These are phyloP conservation scores for Tryphoninae sp. DNA, from an alignment of 2,888 invertebrate genomes.

Conservation along the genomic window DNA sequence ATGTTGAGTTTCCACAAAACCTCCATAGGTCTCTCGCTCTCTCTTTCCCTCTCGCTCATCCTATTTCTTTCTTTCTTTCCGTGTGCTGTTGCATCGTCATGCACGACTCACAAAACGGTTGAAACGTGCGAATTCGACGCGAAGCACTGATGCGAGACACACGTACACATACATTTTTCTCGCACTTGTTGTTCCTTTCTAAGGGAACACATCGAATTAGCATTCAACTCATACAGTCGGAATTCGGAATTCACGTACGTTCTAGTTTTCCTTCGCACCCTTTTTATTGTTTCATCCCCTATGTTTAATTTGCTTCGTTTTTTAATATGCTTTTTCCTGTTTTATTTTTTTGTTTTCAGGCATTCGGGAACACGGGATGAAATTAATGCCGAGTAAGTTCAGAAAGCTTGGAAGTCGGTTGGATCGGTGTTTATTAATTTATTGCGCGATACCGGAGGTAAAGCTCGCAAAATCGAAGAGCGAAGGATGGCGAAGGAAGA, in stretches of 20 bases:
- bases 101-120: constrained; percentile 14
- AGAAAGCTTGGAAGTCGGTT: neutral
- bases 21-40: neutral
- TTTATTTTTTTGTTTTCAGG: too few species aligned
- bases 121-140: constrained; percentile 9
- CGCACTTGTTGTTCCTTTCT: neutral
- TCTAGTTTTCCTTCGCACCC: neutral
- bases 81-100: neutral
- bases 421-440: constrained; percentile 40
- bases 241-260: constrained; percentile 33
- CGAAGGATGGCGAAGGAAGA: neutral
- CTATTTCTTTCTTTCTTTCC: constrained; percentile 6
- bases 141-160: constrained; percentile 19
- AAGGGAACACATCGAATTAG: neutral
- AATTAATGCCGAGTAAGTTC: neutral
- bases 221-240: constrained; percentile 3
- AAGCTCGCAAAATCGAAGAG: neutral
- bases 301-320: neutral
- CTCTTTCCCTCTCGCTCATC: neutral
- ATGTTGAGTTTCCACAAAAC: constrained; percentile 16
- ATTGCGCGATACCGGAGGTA: constrained; percentile 10
- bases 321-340: neutral
- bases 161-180: neutral
- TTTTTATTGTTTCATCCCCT: neutral
- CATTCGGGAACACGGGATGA: too few species aligned